Base-by-base conservation (phyloP, 2,797 vertebrate genomes). In the Epinephelus awoara region DNA sequence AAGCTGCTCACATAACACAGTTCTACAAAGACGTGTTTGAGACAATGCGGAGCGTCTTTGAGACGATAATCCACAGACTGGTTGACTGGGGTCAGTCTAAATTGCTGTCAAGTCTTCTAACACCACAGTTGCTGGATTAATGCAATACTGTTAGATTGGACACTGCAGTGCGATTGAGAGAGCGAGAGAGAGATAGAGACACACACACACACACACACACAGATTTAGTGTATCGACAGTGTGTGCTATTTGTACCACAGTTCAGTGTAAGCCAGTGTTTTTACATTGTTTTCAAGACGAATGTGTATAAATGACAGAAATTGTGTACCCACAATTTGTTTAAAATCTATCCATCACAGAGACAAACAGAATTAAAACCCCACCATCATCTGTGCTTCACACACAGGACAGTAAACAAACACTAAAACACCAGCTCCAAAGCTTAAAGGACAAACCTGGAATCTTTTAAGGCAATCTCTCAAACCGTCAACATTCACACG, bases 101-200 rank as follows among this genome's bases (percentile, higher is more conserved):
- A 95, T 92, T 92, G 86, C 89, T 85, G 88, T 85, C 71, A 89
- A 91, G 91, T 89, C 82, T 88, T 89, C 77, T 88, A 78, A 88
- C 86, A 79, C 92, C 86, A 84, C 87, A 89, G 88, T 85, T 83
- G 85, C 76, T 88, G 90, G 94, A 95, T 95, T 94, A 95, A 89
- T 86, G 89, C 81, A 91, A 78, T 67, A 51, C 85, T 86, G 71
- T 78, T 78, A 86, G 92, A 94, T 93, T 92, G 90, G 88, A 93
- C 73, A 71, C 72, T 78, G 85, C 78, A 69, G 85, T 42, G 76
- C 72, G 50, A 83, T 40, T 56, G 80, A 75, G 38, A 42, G 40
- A 42, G 40, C 40, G 40, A 12, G 40, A 42, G 40, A 42, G 9
- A 73, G 13, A 49, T 57, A 67, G 49, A 76, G 57, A 76, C 66